phyloP scores from a whole-genome alignment of 2,888 invertebrate species.

The Euzetes globulus region DNA sequence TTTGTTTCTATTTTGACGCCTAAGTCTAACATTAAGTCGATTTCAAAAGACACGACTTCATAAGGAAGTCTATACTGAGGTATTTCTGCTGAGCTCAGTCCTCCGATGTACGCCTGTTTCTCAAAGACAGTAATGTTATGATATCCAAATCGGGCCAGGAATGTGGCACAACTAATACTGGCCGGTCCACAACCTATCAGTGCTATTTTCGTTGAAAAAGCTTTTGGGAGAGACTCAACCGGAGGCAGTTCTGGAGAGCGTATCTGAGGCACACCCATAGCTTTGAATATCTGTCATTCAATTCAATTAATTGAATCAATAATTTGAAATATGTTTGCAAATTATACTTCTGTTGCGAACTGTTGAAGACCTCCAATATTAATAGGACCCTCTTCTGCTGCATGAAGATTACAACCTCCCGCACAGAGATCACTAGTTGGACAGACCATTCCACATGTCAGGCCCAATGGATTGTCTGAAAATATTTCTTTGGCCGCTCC shows the following conservation, averaged over 20 bases:
- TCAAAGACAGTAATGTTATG: constrained; percentile 85
- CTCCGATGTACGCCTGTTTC: constrained; percentile 75
- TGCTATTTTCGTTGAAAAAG: constrained; percentile 63
- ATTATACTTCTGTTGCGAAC: constrained; percentile 78
- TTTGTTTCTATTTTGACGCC: constrained; percentile 72
- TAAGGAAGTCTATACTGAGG: constrained; percentile 93
- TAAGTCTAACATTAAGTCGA: constrained; percentile 78
- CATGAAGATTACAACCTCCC: constrained; percentile 92
- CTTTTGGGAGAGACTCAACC: constrained; percentile 44
- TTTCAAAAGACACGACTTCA: constrained; percentile 85
- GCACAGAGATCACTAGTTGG: constrained; percentile 97
- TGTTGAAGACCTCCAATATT: constrained; percentile 98
- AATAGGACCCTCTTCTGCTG: constrained; percentile 93
- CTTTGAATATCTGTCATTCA: constrained; percentile 68
- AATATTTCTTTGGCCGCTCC: constrained; percentile 90
- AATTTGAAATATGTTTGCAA: background rate
- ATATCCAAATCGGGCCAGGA: constrained; percentile 86
- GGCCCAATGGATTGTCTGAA: constrained; percentile 91
- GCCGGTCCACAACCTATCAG: constrained; percentile 93
- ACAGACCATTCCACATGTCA: constrained; percentile 97
- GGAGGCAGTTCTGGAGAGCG: constrained; percentile 60
- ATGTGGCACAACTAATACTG: constrained; percentile 91
- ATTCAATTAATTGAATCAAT: background rate
- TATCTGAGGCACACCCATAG: constrained; percentile 84
- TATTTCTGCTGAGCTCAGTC: constrained; percentile 88